Percentiles rank a stretch among this genome's conserved stretches.
These are phyloP conservation scores for Hedychridium roseum DNA, from an alignment of 2,888 invertebrate species.

Conservation along the genomic window DNA sequence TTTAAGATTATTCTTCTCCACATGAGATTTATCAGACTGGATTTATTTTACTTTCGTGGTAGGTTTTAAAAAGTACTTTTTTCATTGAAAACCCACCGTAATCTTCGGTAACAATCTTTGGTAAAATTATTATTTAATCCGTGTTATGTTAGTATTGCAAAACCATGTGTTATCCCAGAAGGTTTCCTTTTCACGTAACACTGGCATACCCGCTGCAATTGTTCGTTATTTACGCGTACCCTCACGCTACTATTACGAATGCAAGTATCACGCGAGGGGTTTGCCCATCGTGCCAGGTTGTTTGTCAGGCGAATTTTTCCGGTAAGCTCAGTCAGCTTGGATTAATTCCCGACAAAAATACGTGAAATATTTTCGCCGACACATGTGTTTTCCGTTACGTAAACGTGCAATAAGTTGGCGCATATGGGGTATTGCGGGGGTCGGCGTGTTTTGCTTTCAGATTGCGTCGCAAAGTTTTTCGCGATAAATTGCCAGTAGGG, in stretches of 20 bases:
- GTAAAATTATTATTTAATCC: too few species aligned
- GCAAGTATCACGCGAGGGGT: not conserved
- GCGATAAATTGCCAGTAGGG: constrained; percentile 29
- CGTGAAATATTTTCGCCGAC: constrained; percentile 41
- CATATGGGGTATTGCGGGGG: constrained; percentile 23
- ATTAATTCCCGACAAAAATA: constrained; percentile 49
- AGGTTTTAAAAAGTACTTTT: too few species aligned
- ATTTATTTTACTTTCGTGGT: too few species aligned
- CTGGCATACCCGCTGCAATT: too few species aligned
- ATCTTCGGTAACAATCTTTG: too few species aligned
- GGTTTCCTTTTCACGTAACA: too few species aligned
- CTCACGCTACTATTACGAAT: not conserved
- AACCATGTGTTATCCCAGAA: too few species aligned
- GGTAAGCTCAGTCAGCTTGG: constrained; percentile 29
- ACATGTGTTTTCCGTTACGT: not conserved
- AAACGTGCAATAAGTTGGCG: constrained; percentile 8
- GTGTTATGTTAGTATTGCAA: too few species aligned
- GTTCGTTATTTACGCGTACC: too few species aligned
- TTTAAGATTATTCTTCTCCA: too few species aligned
- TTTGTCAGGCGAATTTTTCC: constrained; percentile 46
- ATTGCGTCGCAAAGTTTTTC: constrained; percentile 37
- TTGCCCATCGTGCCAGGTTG: constrained; percentile 18
- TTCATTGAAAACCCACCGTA: too few species aligned
- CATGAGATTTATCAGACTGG: too few species aligned
- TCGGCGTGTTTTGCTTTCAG: constrained; percentile 38